Percentiles rank a stretch among this genome's conserved stretches.
Conservation (phyloP, 2,888 invertebrate genomes). For the Agrochola circellaris region DNA sequence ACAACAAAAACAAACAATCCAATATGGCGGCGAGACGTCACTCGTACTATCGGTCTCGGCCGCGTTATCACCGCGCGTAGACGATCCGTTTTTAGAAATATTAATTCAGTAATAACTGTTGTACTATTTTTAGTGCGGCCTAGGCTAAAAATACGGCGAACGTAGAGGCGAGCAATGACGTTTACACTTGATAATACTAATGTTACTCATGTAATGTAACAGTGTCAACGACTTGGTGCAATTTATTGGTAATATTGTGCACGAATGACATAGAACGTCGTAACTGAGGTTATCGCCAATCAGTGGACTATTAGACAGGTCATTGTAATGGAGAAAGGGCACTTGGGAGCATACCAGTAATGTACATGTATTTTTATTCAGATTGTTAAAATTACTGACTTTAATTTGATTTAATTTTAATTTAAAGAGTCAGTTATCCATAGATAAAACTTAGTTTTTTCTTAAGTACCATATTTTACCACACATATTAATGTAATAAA, state of each 20-base stretch:
- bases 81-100: conserved; percentile 91
- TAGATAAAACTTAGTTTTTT: background rate
- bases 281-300: conserved; percentile 74
- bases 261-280: conserved; percentile 71
- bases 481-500: background rate
- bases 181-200: conserved; percentile 87
- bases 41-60: conserved; percentile 83
- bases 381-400: background rate
- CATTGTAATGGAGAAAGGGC: conserved; percentile 64
- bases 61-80: conserved; percentile 87
- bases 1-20: conserved; percentile 79
- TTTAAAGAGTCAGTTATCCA: background rate
- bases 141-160: conserved; percentile 89
- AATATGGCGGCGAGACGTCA: conserved; percentile 83
- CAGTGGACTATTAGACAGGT: conserved; percentile 73
- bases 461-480: background rate
- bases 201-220: conserved; percentile 83
- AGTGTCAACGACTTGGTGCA: conserved; percentile 88
- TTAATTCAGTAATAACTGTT: conserved; percentile 90
- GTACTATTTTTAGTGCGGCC: conserved; percentile 90
- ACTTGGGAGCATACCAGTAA: conserved; percentile 16
- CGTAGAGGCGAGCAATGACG: conserved; percentile 83
- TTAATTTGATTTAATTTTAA: background rate
- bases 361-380: conserved; percentile 1
- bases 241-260: conserved; percentile 81